phyloP scores from a whole-genome alignment of 2,797 vertebrate species.

The Xenentodon cancila region DNA sequence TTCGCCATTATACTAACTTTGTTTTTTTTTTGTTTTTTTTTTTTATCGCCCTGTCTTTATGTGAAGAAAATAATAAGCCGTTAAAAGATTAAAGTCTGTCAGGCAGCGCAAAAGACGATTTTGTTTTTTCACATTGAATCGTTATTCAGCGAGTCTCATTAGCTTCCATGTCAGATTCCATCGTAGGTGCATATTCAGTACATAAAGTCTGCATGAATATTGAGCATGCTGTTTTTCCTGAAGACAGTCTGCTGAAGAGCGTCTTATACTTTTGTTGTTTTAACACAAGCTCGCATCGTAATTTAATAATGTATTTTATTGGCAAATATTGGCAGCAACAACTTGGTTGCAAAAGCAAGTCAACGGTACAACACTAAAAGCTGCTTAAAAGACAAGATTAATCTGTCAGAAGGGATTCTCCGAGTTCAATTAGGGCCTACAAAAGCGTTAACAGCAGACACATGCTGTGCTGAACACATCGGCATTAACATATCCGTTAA shows the following conservation, averaged over 20 bases:
- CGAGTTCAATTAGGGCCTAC: conserved; percentile 32
- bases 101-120: conserved; percentile 1
- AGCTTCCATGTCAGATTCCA: conserved; percentile 1
- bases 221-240: background rate
- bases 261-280: conserved; percentile 14
- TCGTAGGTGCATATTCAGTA: conserved; percentile 9
- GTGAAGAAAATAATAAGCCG: no score
- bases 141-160: conserved; percentile 19
- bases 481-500: conserved; percentile 37
- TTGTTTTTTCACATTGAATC: background rate
- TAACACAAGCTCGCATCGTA: conserved; percentile 5
- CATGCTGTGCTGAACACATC: conserved; percentile 31
- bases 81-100: background rate
- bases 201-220: conserved; percentile 7
- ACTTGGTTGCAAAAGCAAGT: conserved; percentile 26
- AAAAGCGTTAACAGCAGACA: conserved; percentile 37
- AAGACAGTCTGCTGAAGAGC: background rate
- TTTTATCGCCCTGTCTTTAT: no score
- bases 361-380: conserved; percentile 40
- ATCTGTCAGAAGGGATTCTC: conserved; percentile 45
- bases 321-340: conserved; percentile 17
- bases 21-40: no score
- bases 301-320: conserved; percentile 35
- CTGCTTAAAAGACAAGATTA: conserved; percentile 48
- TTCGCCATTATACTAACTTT: no score